These are phyloP conservation scores for Prionchulus punctatus DNA, from an alignment of 2,888 invertebrate species.

Conservation along the genomic window DNA sequence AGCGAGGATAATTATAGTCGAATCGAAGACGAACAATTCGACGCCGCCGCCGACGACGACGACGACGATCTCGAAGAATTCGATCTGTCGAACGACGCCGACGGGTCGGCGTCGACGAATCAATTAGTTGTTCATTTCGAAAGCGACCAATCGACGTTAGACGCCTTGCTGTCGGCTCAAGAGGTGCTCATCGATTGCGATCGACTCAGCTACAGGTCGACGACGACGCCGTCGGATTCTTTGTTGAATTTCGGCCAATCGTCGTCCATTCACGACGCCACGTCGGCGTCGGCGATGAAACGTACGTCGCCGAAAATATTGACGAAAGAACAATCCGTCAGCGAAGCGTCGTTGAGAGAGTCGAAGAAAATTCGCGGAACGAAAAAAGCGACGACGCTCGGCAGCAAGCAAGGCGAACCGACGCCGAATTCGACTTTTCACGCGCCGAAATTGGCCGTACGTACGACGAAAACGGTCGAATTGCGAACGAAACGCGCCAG, in stretches of 20 bases:
- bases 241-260: too few species aligned
- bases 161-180: too few species aligned
- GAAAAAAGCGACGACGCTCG: neutral
- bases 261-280: too few species aligned
- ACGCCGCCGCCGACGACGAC: neutral
- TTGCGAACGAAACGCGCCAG: constrained; percentile 5
- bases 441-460: constrained; percentile 4
- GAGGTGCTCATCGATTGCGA: too few species aligned
- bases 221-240: too few species aligned
- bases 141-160: too few species aligned
- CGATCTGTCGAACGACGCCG: neutral
- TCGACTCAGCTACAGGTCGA: too few species aligned
- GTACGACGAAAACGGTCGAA: constrained; percentile 11
- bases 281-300: too few species aligned
- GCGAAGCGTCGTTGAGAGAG: neutral
- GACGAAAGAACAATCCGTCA: too few species aligned
- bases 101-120: neutral
- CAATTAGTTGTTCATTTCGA: neutral
- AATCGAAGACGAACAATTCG: neutral
- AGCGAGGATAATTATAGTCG: constrained; percentile 9
- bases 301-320: too few species aligned
- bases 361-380: too few species aligned
- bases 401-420: neutral
- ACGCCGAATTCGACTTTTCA: neutral
- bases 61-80: neutral